These are phyloP conservation scores for Euglossa dilemma DNA, from an alignment of 1,140 invertebrate species.

Conservation along the genomic window DNA sequence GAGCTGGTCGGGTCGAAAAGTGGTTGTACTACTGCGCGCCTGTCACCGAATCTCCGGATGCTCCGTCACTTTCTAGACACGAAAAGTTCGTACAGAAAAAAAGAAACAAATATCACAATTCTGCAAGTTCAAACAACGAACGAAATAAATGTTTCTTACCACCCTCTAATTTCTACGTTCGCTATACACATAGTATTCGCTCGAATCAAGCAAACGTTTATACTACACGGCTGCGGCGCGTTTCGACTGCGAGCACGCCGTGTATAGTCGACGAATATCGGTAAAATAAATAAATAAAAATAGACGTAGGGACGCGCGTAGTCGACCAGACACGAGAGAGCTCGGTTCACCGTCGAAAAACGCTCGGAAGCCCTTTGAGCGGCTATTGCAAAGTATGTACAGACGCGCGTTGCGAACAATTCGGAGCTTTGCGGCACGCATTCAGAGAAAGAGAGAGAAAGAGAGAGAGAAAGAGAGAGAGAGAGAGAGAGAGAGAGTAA, in stretches of 20 bases:
- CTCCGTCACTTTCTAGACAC: constrained; percentile 20
- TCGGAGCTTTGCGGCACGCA: constrained; percentile 48
- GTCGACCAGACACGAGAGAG: not conserved
- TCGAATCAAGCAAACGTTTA: constrained; percentile 63
- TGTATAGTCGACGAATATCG: not conserved
- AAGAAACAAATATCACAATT: constrained; percentile 8
- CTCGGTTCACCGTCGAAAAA: not conserved
- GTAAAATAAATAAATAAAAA: not conserved
- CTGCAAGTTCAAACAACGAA: not conserved
- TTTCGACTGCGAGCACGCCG: not conserved
- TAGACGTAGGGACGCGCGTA: not conserved
- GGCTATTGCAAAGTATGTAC: constrained; percentile 31
- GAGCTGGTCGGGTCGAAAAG: not conserved
- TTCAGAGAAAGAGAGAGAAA: constrained; percentile 24
- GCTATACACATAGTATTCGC: constrained; percentile 57
- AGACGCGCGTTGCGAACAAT: constrained; percentile 38
- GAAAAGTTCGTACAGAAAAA: constrained; percentile 29
- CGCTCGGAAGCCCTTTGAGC: not conserved
- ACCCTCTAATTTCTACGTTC: constrained; percentile 49
- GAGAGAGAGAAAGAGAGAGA: constrained; percentile 24
- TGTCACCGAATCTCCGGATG: not conserved
- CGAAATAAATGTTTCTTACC: constrained; percentile 49
- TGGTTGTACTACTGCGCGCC: constrained; percentile 1
- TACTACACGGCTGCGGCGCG: constrained; percentile 7
- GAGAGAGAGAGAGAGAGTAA: not conserved